Conservation (phyloP, 2,797 vertebrate species). For the Cryptoprocta ferox region DNA sequence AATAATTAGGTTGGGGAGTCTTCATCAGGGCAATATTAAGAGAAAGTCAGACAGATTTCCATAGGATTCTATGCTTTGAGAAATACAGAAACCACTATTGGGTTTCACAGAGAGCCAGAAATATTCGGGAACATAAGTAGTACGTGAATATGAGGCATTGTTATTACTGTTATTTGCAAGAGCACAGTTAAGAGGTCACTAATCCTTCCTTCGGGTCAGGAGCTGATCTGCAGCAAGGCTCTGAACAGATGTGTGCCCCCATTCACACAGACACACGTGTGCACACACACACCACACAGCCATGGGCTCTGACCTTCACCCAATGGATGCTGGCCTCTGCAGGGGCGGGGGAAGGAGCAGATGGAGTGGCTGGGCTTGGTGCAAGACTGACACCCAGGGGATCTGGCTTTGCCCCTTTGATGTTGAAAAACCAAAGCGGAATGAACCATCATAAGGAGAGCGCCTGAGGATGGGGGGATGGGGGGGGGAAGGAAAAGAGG, state of each 20-base stretch:
- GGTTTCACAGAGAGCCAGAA: constrained; percentile 57
- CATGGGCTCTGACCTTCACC: constrained; percentile 69
- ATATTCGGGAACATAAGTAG: constrained; percentile 29
- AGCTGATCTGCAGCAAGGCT: constrained; percentile 47
- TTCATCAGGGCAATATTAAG: background rate
- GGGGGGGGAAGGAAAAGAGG: background rate
- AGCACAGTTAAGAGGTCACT: constrained; percentile 59
- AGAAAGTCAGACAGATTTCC: constrained; percentile 36
- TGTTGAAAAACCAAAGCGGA: constrained; percentile 73
- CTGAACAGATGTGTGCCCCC: constrained; percentile 72
- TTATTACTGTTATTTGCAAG: constrained; percentile 38
- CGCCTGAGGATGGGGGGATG: background rate
- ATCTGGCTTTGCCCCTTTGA: constrained; percentile 71
- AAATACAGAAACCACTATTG: background rate
- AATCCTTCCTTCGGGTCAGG: constrained; percentile 58
- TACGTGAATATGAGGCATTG: constrained; percentile 60
- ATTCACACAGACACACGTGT: background rate
- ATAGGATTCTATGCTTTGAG: background rate
- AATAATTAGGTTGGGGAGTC: background rate
- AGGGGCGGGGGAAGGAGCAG: constrained; percentile 56
- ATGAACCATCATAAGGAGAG: constrained; percentile 50
- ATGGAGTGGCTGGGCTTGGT: constrained; percentile 67
- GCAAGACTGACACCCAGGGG: constrained; percentile 53
- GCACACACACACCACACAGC: background rate
- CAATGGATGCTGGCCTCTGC: background rate